Percentiles rank a stretch among this genome's conserved stretches.
These are phyloP conservation scores for Leiothrix lutea DNA, from an alignment of 2,113 vertebrate genomes.

Conservation along the genomic window DNA sequence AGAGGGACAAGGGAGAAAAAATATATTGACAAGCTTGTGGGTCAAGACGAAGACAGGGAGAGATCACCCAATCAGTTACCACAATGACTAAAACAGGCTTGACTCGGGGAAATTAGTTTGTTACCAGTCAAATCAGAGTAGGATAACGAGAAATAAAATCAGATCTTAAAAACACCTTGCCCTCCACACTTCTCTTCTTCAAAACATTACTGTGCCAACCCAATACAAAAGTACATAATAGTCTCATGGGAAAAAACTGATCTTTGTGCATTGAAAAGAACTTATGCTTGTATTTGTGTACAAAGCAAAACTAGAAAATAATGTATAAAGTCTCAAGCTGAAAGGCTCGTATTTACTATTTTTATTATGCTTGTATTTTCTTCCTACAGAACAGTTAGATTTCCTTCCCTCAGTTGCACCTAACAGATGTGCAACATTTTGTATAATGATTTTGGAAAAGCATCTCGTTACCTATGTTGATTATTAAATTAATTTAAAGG, in stretches of 20 bases:
- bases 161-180: background rate
- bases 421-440: background rate
- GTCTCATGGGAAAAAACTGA: background rate
- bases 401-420: background rate
- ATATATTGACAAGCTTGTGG: background rate
- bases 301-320: background rate
- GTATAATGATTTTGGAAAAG: background rate
- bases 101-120: background rate
- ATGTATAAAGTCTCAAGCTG: background rate
- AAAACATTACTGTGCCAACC: background rate
- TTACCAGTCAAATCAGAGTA: background rate
- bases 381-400: background rate
- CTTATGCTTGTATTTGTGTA: background rate
- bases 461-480: background rate
- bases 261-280: background rate
- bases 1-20: background rate
- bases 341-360: background rate
- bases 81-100: background rate
- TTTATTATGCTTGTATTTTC: background rate
- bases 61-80: background rate
- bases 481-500: background rate
- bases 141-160: background rate
- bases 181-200: background rate
- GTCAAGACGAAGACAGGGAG: background rate
- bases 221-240: background rate